Evolutionary conservation across 2,797 vertebrate species (phyloP).

Genomic region (Tapirus indicus): DNA sequence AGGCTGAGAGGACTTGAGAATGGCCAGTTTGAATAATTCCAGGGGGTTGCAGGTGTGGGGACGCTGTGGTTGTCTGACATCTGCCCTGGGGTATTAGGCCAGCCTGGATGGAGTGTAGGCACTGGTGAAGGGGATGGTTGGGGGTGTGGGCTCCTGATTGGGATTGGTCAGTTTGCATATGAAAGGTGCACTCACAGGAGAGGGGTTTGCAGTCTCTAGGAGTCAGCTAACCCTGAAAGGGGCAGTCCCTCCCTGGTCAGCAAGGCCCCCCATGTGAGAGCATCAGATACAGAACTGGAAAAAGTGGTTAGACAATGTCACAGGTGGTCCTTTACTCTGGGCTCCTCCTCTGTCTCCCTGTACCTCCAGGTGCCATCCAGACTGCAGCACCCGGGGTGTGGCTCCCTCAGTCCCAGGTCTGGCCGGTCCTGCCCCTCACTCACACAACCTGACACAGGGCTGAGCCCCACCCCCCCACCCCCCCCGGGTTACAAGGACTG

Average conservation of each 20-base stretch:
- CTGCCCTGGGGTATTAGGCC: too few relatives aligned
- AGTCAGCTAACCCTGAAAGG: rapidly evolving
- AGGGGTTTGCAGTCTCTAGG: rapidly evolving
- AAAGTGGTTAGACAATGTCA: rapidly evolving
- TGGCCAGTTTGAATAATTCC: rapidly evolving
- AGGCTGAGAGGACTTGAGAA: too few relatives aligned
- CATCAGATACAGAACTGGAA: rapidly evolving
- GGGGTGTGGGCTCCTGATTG: background rate
- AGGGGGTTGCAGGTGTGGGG: background rate
- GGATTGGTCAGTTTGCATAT: background rate
- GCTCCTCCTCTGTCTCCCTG: too few relatives aligned
- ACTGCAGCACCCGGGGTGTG: rapidly evolving
- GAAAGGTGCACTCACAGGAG: background rate
- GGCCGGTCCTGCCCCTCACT: rapidly evolving
- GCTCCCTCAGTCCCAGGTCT: background rate
- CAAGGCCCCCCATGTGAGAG: rapidly evolving
- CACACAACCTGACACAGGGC: rapidly evolving
- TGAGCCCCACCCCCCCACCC: too few relatives aligned
- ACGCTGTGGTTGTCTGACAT: too few relatives aligned
- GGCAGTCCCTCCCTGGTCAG: background rate
- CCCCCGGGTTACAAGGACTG: rapidly evolving
- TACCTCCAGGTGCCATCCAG: background rate
- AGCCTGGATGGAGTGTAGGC: too few relatives aligned
- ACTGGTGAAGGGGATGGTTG: rapidly evolving
- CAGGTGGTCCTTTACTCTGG: rapidly evolving